Conservation (phyloP, 2,113 vertebrate genomes). For the Heterocephalus glaber region DNA sequence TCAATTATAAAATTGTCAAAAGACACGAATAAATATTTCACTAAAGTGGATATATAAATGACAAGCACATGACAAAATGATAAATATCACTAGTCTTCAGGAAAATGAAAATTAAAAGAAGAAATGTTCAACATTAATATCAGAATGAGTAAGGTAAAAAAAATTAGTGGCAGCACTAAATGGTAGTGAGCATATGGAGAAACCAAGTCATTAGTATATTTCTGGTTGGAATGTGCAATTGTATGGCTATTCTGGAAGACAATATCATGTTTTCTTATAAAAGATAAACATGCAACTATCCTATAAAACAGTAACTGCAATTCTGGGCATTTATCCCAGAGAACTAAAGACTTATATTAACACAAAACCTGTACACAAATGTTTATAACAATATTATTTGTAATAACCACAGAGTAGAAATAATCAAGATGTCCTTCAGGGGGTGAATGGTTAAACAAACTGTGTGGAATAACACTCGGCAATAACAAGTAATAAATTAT, state of each 20-base stretch:
- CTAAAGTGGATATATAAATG: not conserved
- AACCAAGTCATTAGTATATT: not conserved
- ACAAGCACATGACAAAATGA: not conserved
- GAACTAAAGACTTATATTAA: not conserved
- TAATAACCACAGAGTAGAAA: not conserved
- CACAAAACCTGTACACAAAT: not conserved
- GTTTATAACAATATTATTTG: not conserved
- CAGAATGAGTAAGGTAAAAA: not conserved
- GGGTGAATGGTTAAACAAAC: slow-evolving; percentile 10
- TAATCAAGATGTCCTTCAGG: not conserved
- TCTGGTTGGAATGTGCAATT: not conserved
- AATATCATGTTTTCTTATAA: not conserved
- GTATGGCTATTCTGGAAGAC: not conserved
- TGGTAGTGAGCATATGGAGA: not conserved
- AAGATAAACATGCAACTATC: not conserved
- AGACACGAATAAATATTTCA: not conserved
- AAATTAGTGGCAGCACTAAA: not conserved
- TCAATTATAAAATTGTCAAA: not conserved
- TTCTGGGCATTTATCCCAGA: slow-evolving; percentile 16
- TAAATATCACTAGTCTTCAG: not conserved
- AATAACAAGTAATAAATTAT: not conserved
- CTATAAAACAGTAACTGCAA: not conserved
- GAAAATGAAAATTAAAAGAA: not conserved
- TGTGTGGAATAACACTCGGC: not conserved
- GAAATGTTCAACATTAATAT: not conserved